Evolutionary conservation across 2,113 vertebrate genomes (phyloP).

Genomic region (Campylorhamphus procurvoides): DNA sequence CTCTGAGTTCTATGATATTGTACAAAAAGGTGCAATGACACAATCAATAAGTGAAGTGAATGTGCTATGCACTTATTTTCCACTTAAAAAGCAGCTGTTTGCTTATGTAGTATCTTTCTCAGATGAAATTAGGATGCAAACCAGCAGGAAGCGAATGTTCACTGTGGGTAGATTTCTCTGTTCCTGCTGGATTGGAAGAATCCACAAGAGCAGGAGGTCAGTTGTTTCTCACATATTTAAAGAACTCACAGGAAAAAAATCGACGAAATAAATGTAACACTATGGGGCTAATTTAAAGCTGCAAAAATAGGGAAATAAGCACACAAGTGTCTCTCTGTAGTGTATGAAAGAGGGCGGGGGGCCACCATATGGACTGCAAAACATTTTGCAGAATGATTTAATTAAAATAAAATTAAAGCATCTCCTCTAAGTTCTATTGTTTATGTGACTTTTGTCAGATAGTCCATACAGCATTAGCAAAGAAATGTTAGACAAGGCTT

Average conservation of each 20-base stretch:
- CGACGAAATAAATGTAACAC: neutral
- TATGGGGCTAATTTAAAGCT: neutral
- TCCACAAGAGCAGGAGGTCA: neutral
- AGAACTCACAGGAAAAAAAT: neutral
- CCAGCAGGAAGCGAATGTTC: neutral
- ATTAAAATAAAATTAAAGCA: neutral
- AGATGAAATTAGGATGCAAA: slow-evolving; percentile 17
- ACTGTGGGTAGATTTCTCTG: neutral
- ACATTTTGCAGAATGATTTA: neutral
- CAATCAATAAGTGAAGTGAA: neutral
- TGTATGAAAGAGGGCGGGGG: neutral
- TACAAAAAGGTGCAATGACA: neutral
- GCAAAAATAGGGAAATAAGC: neutral
- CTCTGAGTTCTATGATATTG: neutral
- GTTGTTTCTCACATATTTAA: neutral
- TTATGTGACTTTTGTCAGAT: neutral
- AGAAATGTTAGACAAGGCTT: neutral
- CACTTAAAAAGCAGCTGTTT: slow-evolving; percentile 24
- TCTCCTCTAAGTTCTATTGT: neutral
- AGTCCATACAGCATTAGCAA: neutral
- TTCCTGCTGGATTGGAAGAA: neutral
- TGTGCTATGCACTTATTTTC: neutral
- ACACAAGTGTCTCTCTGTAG: neutral
- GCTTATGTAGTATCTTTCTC: neutral
- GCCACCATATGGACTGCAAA: neutral